These are phyloP conservation scores for Cheilosia vernalis DNA, from an alignment of 2,888 invertebrate species.

Conservation along the genomic window DNA sequence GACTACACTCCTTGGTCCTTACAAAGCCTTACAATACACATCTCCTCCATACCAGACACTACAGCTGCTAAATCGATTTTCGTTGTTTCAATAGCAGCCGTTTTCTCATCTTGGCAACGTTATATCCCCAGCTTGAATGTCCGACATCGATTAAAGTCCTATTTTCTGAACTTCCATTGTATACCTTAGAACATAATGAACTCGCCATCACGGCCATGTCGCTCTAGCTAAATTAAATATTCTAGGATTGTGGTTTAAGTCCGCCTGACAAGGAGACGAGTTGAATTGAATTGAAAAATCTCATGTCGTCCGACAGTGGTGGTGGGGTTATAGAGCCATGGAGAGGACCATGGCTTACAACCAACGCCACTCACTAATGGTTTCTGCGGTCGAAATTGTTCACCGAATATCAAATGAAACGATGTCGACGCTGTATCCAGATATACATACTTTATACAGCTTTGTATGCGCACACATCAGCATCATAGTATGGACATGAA, in stretches of 20 bases:
- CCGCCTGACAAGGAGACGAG: conserved; percentile 28
- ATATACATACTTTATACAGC: neutral
- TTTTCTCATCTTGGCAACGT: too few species aligned
- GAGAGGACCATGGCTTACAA: conserved; percentile 26
- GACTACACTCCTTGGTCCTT: too few species aligned
- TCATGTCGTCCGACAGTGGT: neutral
- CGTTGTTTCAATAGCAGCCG: too few species aligned
- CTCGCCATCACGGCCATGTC: neutral
- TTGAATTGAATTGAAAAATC: conserved; percentile 38
- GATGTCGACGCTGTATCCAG: neutral
- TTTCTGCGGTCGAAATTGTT: conserved; percentile 50
- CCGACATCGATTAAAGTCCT: too few species aligned
- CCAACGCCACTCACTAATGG: conserved; percentile 37
- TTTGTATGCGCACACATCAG: conserved; percentile 54
- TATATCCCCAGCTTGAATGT: too few species aligned
- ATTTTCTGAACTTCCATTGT: too few species aligned
- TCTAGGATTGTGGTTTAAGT: conserved; percentile 26
- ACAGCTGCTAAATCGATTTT: too few species aligned
- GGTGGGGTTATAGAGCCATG: neutral
- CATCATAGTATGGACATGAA: conserved; percentile 43
- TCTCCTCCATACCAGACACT: too few species aligned
- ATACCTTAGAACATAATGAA: neutral
- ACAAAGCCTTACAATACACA: too few species aligned
- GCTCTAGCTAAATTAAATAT: conserved; percentile 25
- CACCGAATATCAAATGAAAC: conserved; percentile 46